Conservation (phyloP, 2,888 invertebrate species). For the Sinohyriopsis cumingii region DNA sequence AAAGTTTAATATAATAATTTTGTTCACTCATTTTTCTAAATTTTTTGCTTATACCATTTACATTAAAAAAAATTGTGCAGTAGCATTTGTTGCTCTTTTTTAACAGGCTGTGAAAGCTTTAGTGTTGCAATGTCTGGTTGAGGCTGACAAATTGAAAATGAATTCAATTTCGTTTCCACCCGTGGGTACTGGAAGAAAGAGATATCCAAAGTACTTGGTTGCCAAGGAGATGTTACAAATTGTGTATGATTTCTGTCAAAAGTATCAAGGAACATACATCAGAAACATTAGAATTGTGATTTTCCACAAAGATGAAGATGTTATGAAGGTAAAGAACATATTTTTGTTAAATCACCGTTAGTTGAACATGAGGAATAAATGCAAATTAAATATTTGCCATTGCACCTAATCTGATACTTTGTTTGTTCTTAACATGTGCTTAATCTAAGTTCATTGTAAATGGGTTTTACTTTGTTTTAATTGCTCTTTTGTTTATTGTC, state of each 20-base stretch:
- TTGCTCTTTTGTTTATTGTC: too few species aligned
- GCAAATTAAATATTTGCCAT: too few species aligned
- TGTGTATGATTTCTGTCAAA: constrained; percentile 28
- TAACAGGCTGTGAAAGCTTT: constrained; percentile 28
- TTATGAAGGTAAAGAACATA: constrained; percentile 23
- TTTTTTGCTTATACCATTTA: too few species aligned
- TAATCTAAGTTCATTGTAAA: too few species aligned
- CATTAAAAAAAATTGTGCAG: too few species aligned
- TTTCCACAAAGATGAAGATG: constrained; percentile 33
- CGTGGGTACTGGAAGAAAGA: constrained; percentile 44
- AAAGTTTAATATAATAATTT: too few species aligned
- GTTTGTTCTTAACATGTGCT: too few species aligned
- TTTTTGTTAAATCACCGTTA: too few species aligned
- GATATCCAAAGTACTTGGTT: constrained; percentile 32
- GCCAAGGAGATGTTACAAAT: constrained; percentile 40
- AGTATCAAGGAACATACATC: constrained; percentile 18
- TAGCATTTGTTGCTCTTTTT: not conserved
- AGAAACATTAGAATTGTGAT: constrained; percentile 33
- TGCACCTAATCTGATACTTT: too few species aligned
- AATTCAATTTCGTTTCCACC: constrained; percentile 49
- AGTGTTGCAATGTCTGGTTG: constrained; percentile 33
- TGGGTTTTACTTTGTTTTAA: too few species aligned
- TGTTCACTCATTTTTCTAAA: too few species aligned
- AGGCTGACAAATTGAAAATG: constrained; percentile 22
- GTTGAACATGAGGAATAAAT: too few species aligned